These are phyloP conservation scores for Diaperis boleti DNA, from an alignment of 2,888 invertebrate species.

Conservation along the genomic window DNA sequence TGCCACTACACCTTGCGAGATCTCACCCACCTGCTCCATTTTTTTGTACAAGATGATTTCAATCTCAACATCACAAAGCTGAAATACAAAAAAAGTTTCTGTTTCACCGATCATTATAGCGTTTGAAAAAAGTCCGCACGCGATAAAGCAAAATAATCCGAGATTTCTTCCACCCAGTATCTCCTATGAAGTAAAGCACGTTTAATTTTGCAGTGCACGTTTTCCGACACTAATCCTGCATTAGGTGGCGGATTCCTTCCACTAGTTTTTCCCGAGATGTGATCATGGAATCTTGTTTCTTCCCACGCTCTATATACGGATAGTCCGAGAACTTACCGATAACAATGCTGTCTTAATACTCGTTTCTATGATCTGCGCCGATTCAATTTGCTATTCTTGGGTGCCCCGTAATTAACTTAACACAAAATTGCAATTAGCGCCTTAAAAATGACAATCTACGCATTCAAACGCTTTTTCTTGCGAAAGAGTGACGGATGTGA, in stretches of 20 bases:
- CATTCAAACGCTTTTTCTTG: neutral
- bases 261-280: slow-evolving; percentile 59
- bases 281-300: slow-evolving; percentile 61
- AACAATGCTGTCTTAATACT: slow-evolving; percentile 43
- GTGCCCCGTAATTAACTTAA: slow-evolving; percentile 24
- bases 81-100: too few relatives aligned
- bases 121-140: too few relatives aligned
- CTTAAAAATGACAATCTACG: neutral
- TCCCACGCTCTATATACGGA: slow-evolving; percentile 62
- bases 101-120: too few relatives aligned
- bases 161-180: too few relatives aligned
- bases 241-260: slow-evolving; percentile 58
- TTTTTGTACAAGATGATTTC: too few relatives aligned
- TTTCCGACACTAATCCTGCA: slow-evolving; percentile 53
- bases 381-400: slow-evolving; percentile 34
- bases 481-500: neutral
- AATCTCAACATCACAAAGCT: too few relatives aligned
- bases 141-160: too few relatives aligned
- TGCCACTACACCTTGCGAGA: too few relatives aligned
- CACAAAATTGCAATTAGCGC: slow-evolving; percentile 25
- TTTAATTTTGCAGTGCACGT: slow-evolving; percentile 40
- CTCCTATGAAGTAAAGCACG: slow-evolving; percentile 16
- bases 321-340: slow-evolving; percentile 44
- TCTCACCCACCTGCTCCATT: too few relatives aligned
- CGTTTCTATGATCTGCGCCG: slow-evolving; percentile 41